A percentile compares a stretch with the other conserved stretches of the same genome.
Evolutionary conservation across 2,113 vertebrate species (phyloP).

Genomic region (Gavia stellata): DNA sequence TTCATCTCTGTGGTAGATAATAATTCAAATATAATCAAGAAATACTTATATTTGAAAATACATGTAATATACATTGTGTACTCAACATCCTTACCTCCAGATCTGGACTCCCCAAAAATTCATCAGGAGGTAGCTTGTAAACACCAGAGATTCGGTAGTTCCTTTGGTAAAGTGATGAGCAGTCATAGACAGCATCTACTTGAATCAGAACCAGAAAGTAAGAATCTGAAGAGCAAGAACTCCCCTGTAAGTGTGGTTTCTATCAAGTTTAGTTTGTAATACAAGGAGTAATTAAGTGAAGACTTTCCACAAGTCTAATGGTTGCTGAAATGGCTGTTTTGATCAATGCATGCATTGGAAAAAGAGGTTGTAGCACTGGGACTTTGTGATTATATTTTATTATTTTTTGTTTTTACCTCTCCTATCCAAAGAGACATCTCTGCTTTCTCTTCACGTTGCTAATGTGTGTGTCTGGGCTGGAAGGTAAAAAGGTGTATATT

Average conservation of each 20-base stretch:
- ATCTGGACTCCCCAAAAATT: conserved; percentile 90
- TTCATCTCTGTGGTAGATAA: neutral
- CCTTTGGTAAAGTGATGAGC: conserved; percentile 88
- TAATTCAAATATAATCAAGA: too few species aligned
- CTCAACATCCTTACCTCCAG: conserved; percentile 76
- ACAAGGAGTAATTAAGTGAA: neutral
- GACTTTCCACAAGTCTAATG: neutral
- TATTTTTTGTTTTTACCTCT: neutral
- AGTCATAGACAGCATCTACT: conserved; percentile 93
- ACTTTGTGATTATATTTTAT: neutral
- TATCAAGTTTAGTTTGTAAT: neutral
- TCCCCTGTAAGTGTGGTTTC: neutral
- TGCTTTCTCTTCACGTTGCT: neutral
- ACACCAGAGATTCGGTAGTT: conserved; percentile 93
- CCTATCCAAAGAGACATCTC: neutral
- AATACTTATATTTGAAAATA: neutral
- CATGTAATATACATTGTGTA: neutral
- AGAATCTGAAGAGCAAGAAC: neutral
- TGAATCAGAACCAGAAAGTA: neutral
- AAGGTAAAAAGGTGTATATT: neutral
- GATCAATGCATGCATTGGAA: neutral
- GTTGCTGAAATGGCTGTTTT: neutral
- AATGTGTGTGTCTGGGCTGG: neutral
- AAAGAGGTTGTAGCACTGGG: neutral
- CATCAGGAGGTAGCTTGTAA: conserved; percentile 92